Conservation (phyloP, 2,797 vertebrate genomes). For the Acropternis orthonyx region DNA sequence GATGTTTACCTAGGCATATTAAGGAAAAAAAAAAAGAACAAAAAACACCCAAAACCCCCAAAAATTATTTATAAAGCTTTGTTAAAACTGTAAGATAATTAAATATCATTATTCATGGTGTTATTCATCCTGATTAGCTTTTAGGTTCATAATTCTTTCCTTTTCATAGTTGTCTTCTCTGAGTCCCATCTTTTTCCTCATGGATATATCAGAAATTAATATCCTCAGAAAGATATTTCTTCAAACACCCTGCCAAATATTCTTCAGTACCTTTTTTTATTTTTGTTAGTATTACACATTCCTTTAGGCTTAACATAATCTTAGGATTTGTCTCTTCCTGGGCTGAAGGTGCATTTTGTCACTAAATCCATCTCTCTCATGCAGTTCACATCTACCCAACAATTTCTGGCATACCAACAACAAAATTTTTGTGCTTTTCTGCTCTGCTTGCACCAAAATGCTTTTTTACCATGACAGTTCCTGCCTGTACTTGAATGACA, state of each 20-base stretch:
- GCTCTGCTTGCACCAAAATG: slow-evolving; percentile 14
- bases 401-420: neutral
- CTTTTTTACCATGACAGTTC: neutral
- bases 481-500: neutral
- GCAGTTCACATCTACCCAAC: neutral
- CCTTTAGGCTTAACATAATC: neutral
- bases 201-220: neutral
- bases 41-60: too few species aligned
- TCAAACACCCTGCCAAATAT: neutral
- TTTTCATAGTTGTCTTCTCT: neutral
- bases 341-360: neutral
- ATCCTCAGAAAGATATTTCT: neutral
- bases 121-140: neutral
- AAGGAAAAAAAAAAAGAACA: neutral
- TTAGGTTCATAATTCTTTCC: neutral
- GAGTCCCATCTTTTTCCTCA: neutral
- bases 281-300: neutral
- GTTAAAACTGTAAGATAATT: neutral
- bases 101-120: neutral
- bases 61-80: neutral
- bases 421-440: neutral
- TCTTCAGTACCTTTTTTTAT: neutral
- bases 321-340: neutral
- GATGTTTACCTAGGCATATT: neutral
- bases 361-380: slow-evolving; percentile 17